These are phyloP conservation scores for Amblyornis subalaris DNA, from an alignment of 2,113 vertebrate genomes.

Conservation along the genomic window DNA sequence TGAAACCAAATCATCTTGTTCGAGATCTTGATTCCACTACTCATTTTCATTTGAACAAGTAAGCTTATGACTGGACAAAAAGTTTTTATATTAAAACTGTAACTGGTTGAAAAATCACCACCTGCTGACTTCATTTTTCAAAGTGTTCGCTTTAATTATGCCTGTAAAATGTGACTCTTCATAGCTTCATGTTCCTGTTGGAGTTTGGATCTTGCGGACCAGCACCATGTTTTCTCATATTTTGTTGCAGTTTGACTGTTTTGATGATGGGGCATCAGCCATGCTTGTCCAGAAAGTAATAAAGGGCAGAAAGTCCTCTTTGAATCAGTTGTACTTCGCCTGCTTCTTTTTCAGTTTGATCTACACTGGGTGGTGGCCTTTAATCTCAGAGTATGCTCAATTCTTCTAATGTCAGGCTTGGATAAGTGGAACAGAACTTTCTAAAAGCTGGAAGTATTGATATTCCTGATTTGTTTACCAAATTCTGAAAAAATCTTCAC, in stretches of 20 bases:
- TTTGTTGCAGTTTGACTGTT: background rate
- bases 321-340: background rate
- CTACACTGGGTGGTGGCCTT: background rate
- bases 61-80: conserved; percentile 25
- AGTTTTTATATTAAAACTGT: conserved; percentile 38
- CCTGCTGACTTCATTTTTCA: background rate
- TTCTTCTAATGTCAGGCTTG: background rate
- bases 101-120: conserved; percentile 8
- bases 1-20: background rate
- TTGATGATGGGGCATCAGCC: background rate
- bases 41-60: background rate
- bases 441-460: background rate
- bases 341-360: background rate
- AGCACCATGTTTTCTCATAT: background rate
- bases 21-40: background rate
- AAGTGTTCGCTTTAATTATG: background rate
- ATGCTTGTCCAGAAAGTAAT: background rate
- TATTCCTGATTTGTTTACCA: background rate
- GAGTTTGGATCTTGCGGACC: background rate
- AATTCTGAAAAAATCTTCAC: background rate
- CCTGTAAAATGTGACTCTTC: background rate
- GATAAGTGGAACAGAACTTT: background rate
- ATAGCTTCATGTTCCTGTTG: background rate
- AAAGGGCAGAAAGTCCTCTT: conserved; percentile 12
- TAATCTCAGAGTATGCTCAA: too few species aligned